Conservation (phyloP, 1,140 invertebrate species). For the Zaprionus vittiger region DNA sequence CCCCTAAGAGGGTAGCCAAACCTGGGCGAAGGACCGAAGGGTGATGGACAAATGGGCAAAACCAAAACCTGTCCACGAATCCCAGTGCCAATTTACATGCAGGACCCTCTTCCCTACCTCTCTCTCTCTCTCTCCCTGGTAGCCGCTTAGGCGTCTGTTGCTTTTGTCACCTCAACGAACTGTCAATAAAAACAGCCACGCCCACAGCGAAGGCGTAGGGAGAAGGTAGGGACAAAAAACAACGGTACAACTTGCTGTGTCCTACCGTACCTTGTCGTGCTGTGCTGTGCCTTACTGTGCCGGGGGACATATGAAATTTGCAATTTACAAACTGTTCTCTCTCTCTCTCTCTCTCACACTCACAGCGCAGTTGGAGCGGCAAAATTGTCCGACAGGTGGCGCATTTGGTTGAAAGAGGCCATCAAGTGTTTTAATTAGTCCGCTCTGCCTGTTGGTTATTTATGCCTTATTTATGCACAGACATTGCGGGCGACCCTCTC, state of each 20-base stretch:
- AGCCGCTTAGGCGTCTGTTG: constrained; percentile 18
- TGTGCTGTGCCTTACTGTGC: neutral
- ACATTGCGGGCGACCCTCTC: constrained; percentile 55
- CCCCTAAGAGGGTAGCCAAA: constrained; percentile 2
- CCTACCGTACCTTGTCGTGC: neutral
- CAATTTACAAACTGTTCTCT: constrained; percentile 51
- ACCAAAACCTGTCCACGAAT: neutral
- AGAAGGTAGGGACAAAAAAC: constrained; percentile 18
- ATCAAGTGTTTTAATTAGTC: constrained; percentile 79
- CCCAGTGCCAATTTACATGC: constrained; percentile 8
- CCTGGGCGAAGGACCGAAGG: neutral
- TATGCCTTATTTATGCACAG: constrained; percentile 80
- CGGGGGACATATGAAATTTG: constrained; percentile 58
- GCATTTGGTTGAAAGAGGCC: constrained; percentile 56
- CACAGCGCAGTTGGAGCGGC: constrained; percentile 5
- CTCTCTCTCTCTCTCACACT: neutral
- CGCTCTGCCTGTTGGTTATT: constrained; percentile 70
- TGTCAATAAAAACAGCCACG: constrained; percentile 39
- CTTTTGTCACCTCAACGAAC: constrained; percentile 39
- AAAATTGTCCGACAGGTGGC: constrained; percentile 36
- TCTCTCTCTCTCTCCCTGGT: neutral
- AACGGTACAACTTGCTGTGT: constrained; percentile 22
- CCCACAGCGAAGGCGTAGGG: neutral
- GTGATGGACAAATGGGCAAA: neutral
- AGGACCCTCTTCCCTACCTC: neutral